phyloP scores from a whole-genome alignment of 2,888 invertebrate species.

The Autographa pulchrina region DNA sequence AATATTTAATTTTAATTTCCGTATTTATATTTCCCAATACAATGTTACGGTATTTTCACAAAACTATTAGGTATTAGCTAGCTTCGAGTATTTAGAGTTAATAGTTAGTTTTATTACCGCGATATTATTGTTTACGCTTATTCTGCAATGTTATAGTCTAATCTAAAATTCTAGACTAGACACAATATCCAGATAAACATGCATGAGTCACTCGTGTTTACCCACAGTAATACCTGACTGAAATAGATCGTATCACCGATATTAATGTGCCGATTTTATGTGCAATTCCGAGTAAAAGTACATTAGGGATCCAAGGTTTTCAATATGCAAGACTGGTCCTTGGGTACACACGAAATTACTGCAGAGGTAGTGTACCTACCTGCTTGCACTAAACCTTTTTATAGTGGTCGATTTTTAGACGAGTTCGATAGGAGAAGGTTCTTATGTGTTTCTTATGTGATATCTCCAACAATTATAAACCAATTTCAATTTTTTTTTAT shows the following conservation, averaged over 20 bases:
- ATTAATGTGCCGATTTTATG: slow-evolving; percentile 4
- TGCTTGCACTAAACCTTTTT: no score
- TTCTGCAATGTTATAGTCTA: slow-evolving; percentile 10
- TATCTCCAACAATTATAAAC: no score
- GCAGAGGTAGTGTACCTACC: no score
- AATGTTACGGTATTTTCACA: no score
- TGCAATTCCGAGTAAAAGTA: not conserved
- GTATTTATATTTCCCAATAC: no score
- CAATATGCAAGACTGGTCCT: not conserved
- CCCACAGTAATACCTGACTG: slow-evolving; percentile 9
- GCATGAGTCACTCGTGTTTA: not conserved
- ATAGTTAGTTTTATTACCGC: not conserved
- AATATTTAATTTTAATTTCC: no score
- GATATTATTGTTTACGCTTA: not conserved
- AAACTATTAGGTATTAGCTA: no score
- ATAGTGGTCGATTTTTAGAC: no score
- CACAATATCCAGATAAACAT: slow-evolving; percentile 25
- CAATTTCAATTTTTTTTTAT: no score
- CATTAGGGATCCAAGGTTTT: not conserved
- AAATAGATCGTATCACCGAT: slow-evolving; percentile 30
- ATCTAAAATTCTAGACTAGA: not conserved
- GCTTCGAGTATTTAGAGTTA: no score
- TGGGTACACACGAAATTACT: not conserved
- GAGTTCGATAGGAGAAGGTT: no score
- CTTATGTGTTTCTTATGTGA: no score